These are phyloP conservation scores for Tribolium castaneum DNA, from an alignment of 1,140 invertebrate species.

Conservation along the genomic window DNA sequence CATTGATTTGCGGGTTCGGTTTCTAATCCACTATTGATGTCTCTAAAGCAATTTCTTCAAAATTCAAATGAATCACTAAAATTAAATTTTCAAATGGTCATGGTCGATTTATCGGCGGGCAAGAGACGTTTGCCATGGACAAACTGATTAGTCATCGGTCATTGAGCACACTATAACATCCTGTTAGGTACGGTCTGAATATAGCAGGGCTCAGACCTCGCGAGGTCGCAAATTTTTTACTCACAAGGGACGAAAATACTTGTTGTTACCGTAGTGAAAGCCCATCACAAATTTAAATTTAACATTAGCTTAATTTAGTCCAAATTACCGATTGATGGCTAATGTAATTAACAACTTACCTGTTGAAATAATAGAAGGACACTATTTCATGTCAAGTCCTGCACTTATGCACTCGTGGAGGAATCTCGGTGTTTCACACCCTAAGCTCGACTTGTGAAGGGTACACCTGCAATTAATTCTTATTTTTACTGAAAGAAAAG, in stretches of 20 bases:
- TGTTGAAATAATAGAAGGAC: not conserved
- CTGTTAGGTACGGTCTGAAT: conserved; percentile 10
- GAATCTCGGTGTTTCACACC: not conserved
- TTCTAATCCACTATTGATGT: conserved; percentile 11
- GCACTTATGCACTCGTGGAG: not conserved
- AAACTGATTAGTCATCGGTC: conserved; percentile 31
- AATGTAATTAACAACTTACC: conserved; percentile 1
- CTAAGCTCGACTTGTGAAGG: not conserved
- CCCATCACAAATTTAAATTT: conserved; percentile 18
- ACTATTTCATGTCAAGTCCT: conserved; percentile 20
- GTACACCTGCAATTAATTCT: not conserved
- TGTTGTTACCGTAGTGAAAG: not conserved
- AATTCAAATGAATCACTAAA: not conserved
- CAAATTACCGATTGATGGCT: not conserved
- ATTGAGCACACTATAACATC: conserved; percentile 32
- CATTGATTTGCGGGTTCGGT: conserved; percentile 19
- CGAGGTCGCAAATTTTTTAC: not conserved
- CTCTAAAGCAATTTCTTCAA: not conserved
- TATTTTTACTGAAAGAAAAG: conserved; percentile 4
- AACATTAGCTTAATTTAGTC: not conserved
- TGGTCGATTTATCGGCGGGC: not conserved
- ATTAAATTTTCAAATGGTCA: not conserved
- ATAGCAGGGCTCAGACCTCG: not conserved
- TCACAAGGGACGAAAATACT: too few species aligned
- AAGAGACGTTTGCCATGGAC: conserved; percentile 31